Percentiles rank a stretch among this genome's conserved stretches.
Conservation (phyloP, 1,140 invertebrate species). For the Pseudomyrmex flavicornis region DNA sequence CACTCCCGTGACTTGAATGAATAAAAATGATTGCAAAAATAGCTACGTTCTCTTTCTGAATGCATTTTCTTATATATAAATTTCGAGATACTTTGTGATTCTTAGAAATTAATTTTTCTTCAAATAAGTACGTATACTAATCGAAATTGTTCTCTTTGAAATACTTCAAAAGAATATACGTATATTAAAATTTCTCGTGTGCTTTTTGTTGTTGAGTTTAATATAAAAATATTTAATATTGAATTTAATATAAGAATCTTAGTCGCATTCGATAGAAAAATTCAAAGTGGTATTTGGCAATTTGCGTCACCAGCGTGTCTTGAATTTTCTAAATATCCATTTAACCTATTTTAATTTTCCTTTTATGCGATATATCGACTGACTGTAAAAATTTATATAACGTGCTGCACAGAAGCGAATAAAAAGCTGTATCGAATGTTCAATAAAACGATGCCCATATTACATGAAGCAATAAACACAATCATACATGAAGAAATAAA, state of each 20-base stretch:
- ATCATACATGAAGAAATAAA: too few relatives aligned
- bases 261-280: neutral
- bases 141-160: neutral
- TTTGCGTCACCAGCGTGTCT: neutral
- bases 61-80: neutral
- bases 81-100: neutral
- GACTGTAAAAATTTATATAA: constrained; percentile 34
- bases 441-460: constrained; percentile 28
- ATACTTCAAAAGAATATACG: neutral
- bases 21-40: constrained; percentile 34
- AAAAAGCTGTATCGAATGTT: constrained; percentile 16
- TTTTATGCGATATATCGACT: neutral
- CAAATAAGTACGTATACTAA: neutral
- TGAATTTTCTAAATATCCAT: constrained; percentile 32
- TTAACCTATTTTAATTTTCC: neutral
- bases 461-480: constrained; percentile 31
- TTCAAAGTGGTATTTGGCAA: neutral
- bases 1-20: constrained; percentile 28
- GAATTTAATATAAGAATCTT: neutral
- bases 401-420: constrained; percentile 6
- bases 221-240: too few relatives aligned
- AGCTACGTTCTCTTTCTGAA: neutral
- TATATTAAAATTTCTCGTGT: neutral
- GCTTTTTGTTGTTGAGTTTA: too few relatives aligned
- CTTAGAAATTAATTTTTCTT: neutral